Conservation (phyloP, 2,797 vertebrate genomes). For the Buphagus erythrorhynchus region DNA sequence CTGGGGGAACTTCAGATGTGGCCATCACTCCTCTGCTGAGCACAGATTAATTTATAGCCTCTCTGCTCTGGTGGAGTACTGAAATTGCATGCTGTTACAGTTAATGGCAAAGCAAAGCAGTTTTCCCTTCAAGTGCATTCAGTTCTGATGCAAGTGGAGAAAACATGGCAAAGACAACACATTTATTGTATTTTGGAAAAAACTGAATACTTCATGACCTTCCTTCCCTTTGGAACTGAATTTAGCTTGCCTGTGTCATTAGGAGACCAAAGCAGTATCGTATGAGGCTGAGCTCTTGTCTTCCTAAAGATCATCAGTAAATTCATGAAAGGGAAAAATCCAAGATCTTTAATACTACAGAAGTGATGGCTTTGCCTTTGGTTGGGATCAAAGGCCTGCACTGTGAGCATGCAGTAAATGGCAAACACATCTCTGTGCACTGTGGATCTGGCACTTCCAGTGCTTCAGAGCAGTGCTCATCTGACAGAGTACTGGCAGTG, state of each 20-base stretch:
- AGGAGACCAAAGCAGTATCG: neutral
- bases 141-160: neutral
- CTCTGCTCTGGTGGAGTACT: neutral
- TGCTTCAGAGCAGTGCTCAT: neutral
- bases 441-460: neutral
- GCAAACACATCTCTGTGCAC: neutral
- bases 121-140: neutral
- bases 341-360: neutral
- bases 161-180: neutral
- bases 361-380: neutral
- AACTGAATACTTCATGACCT: neutral
- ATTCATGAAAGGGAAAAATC: neutral
- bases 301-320: neutral
- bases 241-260: fast-evolving
- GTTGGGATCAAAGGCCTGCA: neutral
- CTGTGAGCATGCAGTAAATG: neutral
- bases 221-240: neutral
- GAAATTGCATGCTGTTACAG: constrained; percentile 16
- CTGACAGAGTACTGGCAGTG: neutral
- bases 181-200: neutral
- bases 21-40: neutral
- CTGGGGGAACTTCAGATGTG: neutral
- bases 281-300: neutral
- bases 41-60: neutral
- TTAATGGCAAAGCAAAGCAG: neutral